Percentiles rank a stretch among this genome's conserved stretches.
Conservation (phyloP, 1,140 invertebrate species). For the Apolygus lucorum region DNA sequence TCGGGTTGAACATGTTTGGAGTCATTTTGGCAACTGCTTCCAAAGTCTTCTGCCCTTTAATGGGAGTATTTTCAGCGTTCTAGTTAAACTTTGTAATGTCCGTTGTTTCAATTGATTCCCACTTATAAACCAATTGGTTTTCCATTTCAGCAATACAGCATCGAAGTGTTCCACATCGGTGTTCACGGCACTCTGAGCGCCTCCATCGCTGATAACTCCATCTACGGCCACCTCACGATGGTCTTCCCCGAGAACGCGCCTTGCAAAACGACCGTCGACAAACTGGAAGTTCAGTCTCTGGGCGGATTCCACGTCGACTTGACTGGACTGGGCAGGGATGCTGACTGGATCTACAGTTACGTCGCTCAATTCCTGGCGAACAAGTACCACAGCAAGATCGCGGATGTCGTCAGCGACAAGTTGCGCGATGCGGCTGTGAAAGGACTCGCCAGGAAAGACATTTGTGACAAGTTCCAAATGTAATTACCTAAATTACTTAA, state of each 20-base stretch:
- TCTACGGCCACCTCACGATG: constrained; percentile 1
- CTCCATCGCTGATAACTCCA: background rate
- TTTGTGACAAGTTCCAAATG: constrained; percentile 3
- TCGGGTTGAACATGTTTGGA: too few species aligned
- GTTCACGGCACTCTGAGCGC: constrained; percentile 2
- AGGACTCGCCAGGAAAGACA: background rate
- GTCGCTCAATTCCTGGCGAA: background rate
- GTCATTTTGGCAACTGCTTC: too few species aligned
- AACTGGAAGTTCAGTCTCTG: constrained; percentile 3
- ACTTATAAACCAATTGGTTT: too few species aligned
- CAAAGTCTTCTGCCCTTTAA: too few species aligned
- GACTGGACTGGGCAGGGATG: constrained; percentile 2
- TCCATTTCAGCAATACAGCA: too few species aligned
- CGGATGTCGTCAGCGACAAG: background rate
- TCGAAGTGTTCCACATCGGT: background rate
- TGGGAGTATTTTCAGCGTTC: too few species aligned
- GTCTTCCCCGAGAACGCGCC: background rate
- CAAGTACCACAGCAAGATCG: constrained; percentile 1
- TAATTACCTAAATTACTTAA: too few species aligned
- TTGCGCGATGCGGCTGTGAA: background rate
- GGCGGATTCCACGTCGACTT: constrained; percentile 5
- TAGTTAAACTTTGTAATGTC: too few species aligned
- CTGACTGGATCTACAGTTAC: constrained; percentile 1
- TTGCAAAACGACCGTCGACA: constrained; percentile 1
- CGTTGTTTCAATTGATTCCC: too few species aligned